Conservation (phyloP, 2,888 invertebrate genomes). For the Pecten maximus region DNA sequence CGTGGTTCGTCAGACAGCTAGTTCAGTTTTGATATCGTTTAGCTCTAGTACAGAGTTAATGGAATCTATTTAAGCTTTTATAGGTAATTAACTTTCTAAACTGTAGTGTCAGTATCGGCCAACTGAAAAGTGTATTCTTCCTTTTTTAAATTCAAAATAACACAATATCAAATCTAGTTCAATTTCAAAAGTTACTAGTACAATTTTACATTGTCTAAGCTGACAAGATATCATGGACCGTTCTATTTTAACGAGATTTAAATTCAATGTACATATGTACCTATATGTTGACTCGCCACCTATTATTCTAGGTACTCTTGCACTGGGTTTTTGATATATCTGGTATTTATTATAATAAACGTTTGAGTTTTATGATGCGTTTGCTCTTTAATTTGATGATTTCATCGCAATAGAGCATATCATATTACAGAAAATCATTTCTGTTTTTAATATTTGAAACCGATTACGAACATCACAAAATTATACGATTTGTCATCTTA, state of each 20-base stretch:
- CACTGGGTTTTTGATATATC: neutral
- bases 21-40: too few relatives aligned
- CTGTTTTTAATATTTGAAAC: neutral
- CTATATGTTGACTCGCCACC: neutral
- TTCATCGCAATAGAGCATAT: neutral
- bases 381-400: neutral
- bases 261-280: constrained; percentile 16
- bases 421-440: neutral
- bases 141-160: too few relatives aligned
- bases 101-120: neutral
- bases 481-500: neutral
- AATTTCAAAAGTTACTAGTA: neutral
- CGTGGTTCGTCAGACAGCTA: too few relatives aligned
- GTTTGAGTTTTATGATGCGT: neutral
- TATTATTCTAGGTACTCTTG: neutral
- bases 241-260: neutral
- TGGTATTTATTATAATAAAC: neutral
- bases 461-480: neutral
- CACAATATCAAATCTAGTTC: neutral
- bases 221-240: neutral
- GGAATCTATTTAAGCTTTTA: neutral
- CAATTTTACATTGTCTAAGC: neutral
- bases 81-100: neutral
- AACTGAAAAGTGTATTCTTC: too few relatives aligned
- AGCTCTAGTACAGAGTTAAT: neutral